Base-by-base conservation (phyloP, 2,888 invertebrate genomes). In the Acanthacorydalis orientalis region DNA sequence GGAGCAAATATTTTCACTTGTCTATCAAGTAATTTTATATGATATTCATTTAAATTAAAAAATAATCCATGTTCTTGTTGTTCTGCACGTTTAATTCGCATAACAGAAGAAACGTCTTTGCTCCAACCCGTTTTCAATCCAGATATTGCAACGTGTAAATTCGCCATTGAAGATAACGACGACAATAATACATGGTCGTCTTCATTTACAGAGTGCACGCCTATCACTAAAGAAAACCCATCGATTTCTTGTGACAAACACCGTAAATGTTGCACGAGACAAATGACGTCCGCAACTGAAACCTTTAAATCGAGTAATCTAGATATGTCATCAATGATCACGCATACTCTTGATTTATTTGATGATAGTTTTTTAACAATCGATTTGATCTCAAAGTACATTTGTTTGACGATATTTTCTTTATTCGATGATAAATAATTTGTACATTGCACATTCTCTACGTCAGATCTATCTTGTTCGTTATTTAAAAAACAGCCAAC, bases 1-100 rank as follows among this genome's bases (percentile, higher is more conserved):
- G 83, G 82, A 53, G 77, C 76, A 61, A 82, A 79, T 40, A 83
- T 70, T 60, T 80, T 82, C 3, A 85, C 75, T 57, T 82, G 82
- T 58, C 79, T 75, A 61, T 85, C 84, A 61, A 75, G 75, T 49
- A 84, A 70, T 67, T 83, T 84, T 57, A 77, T 86, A 48, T 80
- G 69, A 60, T 76, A 78, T 51, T 54, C 55, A 34, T 57, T 55
- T 23, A 23, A 23, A 23, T 23, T 23, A 6, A 23, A 23, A 23
- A 23, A 23, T 23, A 23, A 23, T 6, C 23, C 23, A 6, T 23
- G 23, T 6, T 23, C 23, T 23, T 23, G 23, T 52, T 50, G 49
- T 41, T 32, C 44, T 37, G 44, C 43, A 60, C 57, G 68, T 51
- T 68, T 67, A 40, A 86, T 65, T 49, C 68, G 75, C 51, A 82